These are phyloP conservation scores for Platycheirus rosarum DNA, from an alignment of 2,888 invertebrate species.

Conservation along the genomic window DNA sequence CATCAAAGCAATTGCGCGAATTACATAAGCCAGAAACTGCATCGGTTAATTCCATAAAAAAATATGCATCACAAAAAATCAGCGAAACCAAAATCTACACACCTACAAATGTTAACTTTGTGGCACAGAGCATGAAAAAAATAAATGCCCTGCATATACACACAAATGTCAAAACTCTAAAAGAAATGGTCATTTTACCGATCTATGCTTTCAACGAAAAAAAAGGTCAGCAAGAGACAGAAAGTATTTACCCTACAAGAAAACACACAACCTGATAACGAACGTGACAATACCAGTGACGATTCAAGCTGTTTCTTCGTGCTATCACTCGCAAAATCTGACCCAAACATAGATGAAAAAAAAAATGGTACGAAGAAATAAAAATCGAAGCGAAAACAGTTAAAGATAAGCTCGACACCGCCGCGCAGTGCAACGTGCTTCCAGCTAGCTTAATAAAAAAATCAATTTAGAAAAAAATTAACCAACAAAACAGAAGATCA, in stretches of 20 bases:
- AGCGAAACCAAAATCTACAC: slow-evolving; percentile 5
- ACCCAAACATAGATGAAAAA: slow-evolving; percentile 17
- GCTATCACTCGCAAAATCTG: not conserved
- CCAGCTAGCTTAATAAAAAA: not conserved
- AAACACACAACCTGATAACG: not conserved
- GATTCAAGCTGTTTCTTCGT: slow-evolving; percentile 19
- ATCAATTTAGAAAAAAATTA: not conserved
- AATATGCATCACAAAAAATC: slow-evolving; percentile 15
- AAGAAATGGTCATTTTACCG: slow-evolving; percentile 9
- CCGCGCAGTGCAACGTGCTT: slow-evolving; percentile 34
- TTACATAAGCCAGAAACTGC: slow-evolving; percentile 19
- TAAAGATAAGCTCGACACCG: slow-evolving; percentile 29
- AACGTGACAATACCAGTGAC: slow-evolving; percentile 1
- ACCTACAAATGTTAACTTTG: slow-evolving; percentile 11
- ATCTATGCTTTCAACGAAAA: slow-evolving; percentile 18
- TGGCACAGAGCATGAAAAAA: slow-evolving; percentile 19
- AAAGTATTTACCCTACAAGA: not conserved
- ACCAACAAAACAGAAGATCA: not conserved
- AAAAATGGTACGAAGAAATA: slow-evolving; percentile 44
- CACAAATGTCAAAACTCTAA: slow-evolving; percentile 18
- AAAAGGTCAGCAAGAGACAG: not conserved
- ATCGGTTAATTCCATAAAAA: slow-evolving; percentile 15
- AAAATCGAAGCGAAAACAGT: slow-evolving; percentile 11
- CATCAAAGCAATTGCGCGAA: slow-evolving; percentile 5
- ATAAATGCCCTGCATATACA: slow-evolving; percentile 20